A percentile compares a stretch with the other conserved stretches of the same genome.
Evolutionary conservation across 2,113 vertebrate genomes (phyloP).

Genomic region (Chinchilla lanigera): DNA sequence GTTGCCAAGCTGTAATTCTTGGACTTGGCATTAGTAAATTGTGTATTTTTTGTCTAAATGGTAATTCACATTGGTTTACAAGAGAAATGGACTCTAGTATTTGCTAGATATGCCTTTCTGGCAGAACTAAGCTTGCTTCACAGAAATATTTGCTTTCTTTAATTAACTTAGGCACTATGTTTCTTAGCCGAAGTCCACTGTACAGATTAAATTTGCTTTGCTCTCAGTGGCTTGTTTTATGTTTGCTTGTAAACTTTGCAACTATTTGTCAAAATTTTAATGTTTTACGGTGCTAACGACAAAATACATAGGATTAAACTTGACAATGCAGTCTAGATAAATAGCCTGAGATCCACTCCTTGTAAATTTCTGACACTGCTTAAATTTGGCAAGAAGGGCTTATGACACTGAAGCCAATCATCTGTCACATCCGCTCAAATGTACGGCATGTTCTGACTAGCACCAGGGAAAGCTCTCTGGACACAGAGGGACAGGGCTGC

Average conservation of each 20-base stretch:
- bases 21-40: neutral
- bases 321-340: neutral
- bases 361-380: neutral
- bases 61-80: neutral
- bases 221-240: neutral
- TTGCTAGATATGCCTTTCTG: neutral
- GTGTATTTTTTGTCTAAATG: neutral
- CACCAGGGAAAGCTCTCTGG: neutral
- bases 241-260: neutral
- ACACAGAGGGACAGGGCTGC: neutral
- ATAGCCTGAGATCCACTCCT: neutral
- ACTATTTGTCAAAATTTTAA: neutral
- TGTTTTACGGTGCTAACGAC: neutral
- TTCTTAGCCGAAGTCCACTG: neutral
- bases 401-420: neutral
- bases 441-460: neutral
- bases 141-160: neutral
- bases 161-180: neutral
- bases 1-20: neutral
- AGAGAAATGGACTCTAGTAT: neutral
- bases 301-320: neutral
- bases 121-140: neutral
- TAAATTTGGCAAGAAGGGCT: neutral
- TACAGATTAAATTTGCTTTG: neutral
- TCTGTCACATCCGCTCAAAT: neutral